Percentiles rank a stretch among this genome's conserved stretches.
Conservation (phyloP, 2,797 vertebrate species). For the Oceanodroma leucorhoa region DNA sequence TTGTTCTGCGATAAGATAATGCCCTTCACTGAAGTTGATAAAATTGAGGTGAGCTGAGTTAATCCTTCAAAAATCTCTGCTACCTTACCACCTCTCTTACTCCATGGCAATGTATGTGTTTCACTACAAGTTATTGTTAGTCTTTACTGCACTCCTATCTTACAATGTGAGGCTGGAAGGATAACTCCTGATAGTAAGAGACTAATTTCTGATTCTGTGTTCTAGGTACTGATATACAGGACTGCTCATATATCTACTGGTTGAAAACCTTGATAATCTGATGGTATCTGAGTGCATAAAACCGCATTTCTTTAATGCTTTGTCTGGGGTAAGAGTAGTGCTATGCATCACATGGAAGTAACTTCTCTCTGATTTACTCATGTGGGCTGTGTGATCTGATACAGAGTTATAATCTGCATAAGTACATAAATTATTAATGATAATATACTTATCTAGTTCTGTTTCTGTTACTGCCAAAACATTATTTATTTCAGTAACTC, state of each 20-base stretch:
- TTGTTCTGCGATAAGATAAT: not conserved
- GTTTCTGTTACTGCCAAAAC: slow-evolving; percentile 3
- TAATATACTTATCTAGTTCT: not conserved
- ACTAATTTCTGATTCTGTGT: not conserved
- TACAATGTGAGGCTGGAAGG: not conserved
- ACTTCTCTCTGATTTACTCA: not conserved
- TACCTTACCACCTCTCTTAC: not conserved
- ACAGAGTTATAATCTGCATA: not conserved
- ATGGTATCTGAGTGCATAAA: not conserved
- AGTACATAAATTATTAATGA: not conserved
- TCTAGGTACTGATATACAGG: not conserved
- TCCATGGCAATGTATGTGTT: not conserved
- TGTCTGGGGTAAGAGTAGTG: not conserved
- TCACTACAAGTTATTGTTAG: not conserved
- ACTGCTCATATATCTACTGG: not conserved
- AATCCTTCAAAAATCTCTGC: not conserved
- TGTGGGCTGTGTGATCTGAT: not conserved
- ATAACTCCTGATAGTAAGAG: not conserved
- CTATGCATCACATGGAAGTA: not conserved
- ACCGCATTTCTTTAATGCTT: not conserved
- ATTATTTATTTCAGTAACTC: slow-evolving; percentile 3
- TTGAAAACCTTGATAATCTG: not conserved
- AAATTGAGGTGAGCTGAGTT: not conserved
- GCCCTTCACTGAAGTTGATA: not conserved
- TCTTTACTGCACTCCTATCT: not conserved